These are phyloP conservation scores for Salvelinus sp. DNA, from an alignment of 2,113 vertebrate genomes.

Conservation along the genomic window DNA sequence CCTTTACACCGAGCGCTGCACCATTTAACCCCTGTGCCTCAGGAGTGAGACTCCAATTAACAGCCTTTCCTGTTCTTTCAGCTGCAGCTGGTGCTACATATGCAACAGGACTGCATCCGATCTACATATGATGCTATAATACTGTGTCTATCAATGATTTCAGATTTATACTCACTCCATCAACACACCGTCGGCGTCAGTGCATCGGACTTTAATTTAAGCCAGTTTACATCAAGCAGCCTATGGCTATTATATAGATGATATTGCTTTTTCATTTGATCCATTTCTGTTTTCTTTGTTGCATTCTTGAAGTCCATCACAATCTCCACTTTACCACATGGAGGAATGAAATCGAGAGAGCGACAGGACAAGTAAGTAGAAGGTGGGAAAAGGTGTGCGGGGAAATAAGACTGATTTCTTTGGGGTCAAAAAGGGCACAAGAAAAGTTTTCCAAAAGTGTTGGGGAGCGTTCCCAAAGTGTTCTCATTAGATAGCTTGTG, in stretches of 20 bases:
- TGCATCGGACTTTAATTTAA: background rate
- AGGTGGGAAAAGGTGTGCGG: background rate
- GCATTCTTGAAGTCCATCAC: background rate
- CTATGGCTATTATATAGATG: background rate
- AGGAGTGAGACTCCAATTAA: conserved; percentile 62
- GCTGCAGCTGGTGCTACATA: conserved; percentile 55
- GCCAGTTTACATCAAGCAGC: background rate
- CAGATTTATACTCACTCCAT: background rate
- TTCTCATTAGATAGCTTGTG: background rate
- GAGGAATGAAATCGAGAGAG: background rate
- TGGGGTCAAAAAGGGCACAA: background rate
- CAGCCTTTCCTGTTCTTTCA: conserved; percentile 65
- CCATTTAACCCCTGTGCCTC: conserved; percentile 63
- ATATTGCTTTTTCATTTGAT: background rate
- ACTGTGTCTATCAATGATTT: background rate
- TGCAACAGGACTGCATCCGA: background rate
- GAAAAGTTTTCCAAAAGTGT: background rate
- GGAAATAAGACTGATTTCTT: background rate
- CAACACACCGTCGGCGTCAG: background rate
- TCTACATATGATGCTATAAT: background rate
- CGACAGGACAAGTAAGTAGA: background rate
- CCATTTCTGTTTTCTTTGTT: background rate
- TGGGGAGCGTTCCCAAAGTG: background rate
- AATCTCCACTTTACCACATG: background rate
- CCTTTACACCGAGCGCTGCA: conserved; percentile 64